phyloP scores from a whole-genome alignment of 2,797 vertebrate genomes.

The Buphagus erythrorhynchus region DNA sequence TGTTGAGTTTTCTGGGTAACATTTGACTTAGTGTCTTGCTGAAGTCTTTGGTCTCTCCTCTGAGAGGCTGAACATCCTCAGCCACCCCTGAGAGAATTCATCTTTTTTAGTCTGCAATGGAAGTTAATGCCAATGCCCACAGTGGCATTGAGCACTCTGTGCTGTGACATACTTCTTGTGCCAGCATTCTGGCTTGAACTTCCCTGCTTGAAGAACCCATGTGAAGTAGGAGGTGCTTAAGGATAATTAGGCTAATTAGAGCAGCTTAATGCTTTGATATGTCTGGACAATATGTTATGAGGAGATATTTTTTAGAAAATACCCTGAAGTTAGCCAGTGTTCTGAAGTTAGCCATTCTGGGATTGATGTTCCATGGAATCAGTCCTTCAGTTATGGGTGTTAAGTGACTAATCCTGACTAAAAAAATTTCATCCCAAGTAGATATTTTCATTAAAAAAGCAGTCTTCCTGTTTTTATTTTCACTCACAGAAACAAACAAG shows the following conservation, averaged over 20 bases:
- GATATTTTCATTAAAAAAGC: neutral
- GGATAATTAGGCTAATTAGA: neutral
- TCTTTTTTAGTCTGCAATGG: fast-evolving
- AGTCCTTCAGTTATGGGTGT: neutral
- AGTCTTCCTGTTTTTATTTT: neutral
- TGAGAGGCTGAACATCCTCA: neutral
- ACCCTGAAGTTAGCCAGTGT: neutral
- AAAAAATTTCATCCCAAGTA: neutral
- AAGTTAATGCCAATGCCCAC: neutral
- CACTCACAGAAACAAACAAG: neutral
- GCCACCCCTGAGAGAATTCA: neutral
- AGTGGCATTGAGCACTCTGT: neutral
- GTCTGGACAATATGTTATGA: neutral
- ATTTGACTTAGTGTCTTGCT: neutral
- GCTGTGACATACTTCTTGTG: neutral
- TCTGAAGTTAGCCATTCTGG: neutral
- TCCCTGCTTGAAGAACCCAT: neutral
- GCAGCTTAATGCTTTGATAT: neutral
- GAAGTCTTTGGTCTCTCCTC: neutral
- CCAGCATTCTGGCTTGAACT: neutral
- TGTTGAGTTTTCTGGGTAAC: neutral
- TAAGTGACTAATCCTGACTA: neutral
- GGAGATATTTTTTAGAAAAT: neutral
- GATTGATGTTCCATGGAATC: neutral
- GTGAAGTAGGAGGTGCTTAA: neutral